Evolutionary conservation across 1,140 invertebrate genomes (phyloP), one percentile per base, ranked within the genome.

Genomic region (Leptonema lineaticorne): DNA sequence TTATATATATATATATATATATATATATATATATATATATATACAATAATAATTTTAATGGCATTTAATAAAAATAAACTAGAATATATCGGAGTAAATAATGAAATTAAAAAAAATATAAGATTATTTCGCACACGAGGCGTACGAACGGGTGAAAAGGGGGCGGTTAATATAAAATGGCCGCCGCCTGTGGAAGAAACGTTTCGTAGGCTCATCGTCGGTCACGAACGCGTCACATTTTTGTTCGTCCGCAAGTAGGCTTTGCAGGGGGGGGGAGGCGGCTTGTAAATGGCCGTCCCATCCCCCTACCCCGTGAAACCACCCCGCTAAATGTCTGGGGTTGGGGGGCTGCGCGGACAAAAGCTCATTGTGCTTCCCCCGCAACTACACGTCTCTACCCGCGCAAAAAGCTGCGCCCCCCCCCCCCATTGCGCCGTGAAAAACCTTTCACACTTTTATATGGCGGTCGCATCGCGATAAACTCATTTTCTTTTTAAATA

Each of bases 391-490:
- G 27, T 18, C 30, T n/a, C 41, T n/a, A 6, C 48, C 28, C 53
- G 30, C 28, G 20, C 41, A 20, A 56, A 29, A 20, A 30, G 37
- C 41, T 53, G 26, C n/a, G 14, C 14, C 11, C 62, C 46, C 62
- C 4, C 26, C 26, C 45, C 20, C 48, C 28, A n/a, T 50, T 37
- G 24, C 37, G 33, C 67, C 60, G 53, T 50, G 63, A 60, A 33
- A n/a, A 66, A 58, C 60, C 68, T 63, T 65, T 69, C 58, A 62
- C 41, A 60, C 50, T 69, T 69, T 69, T 69, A 69, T 63, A 69
- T 66, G 45, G 24, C 63, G 37, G 26, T 27, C 66, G 48, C 22
- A 33, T 46, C 62, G 46, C 62, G 63, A 30, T 46, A 59, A 27
- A 46, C 63, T 53, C 41, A 30, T 62, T 62, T 30, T 45, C 16